A percentile compares a stretch with the other conserved stretches of the same genome.
These are phyloP conservation scores for Zaprionus inermis DNA, from an alignment of 1,140 invertebrate genomes.

Conservation along the genomic window DNA sequence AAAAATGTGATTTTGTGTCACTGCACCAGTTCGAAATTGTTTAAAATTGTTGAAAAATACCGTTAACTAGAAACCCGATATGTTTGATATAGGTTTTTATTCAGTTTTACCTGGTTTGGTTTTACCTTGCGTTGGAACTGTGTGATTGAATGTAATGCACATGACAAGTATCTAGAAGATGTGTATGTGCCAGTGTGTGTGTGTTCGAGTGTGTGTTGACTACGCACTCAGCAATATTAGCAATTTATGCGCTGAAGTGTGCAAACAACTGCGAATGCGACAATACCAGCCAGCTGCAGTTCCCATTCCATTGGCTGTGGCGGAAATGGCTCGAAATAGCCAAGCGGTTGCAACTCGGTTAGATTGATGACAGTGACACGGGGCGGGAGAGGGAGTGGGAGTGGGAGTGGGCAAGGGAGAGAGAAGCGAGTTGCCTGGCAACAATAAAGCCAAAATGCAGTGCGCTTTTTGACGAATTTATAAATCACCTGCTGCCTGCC, in stretches of 20 bases:
- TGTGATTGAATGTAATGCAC: slow-evolving; percentile 64
- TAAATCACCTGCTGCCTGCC: slow-evolving; percentile 58
- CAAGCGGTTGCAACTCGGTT: slow-evolving; percentile 16
- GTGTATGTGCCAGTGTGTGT: slow-evolving; percentile 10
- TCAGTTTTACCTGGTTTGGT: neutral
- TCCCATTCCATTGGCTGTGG: neutral
- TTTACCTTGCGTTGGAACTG: neutral
- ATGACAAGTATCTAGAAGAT: slow-evolving; percentile 20
- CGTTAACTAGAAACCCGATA: neutral
- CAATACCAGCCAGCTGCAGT: slow-evolving; percentile 17
- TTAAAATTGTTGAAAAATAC: neutral
- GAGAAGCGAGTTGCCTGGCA: slow-evolving; percentile 16
- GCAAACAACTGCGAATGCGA: slow-evolving; percentile 29
- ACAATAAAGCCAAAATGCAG: slow-evolving; percentile 35
- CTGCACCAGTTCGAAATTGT: too few species aligned
- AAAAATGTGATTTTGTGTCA: neutral
- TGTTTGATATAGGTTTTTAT: neutral
- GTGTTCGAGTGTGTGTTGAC: slow-evolving; percentile 16
- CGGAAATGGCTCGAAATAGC: slow-evolving; percentile 3
- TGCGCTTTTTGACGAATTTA: slow-evolving; percentile 69
- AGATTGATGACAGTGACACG: slow-evolving; percentile 1
- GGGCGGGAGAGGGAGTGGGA: neutral
- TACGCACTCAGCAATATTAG: slow-evolving; percentile 76
- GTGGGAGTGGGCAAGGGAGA: neutral
- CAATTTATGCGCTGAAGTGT: slow-evolving; percentile 79